phyloP scores from a whole-genome alignment of 2,888 invertebrate genomes.

The Nephrotoma appendiculata region DNA sequence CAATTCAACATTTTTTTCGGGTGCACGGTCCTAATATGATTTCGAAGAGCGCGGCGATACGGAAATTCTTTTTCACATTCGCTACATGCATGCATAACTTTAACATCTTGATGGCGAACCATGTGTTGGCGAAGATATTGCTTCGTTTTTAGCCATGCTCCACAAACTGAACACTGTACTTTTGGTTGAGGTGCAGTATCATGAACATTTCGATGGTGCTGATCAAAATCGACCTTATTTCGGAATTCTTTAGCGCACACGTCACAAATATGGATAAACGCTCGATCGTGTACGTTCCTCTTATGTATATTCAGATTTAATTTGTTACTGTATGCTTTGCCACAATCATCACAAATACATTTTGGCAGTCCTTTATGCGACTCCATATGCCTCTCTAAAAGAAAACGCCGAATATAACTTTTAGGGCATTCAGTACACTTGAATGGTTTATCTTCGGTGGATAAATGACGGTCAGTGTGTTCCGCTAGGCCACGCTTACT shows the following conservation, averaged over 20 bases:
- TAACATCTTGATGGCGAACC: constrained; percentile 23
- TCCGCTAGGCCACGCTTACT: constrained; percentile 14
- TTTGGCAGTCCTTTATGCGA: constrained; percentile 14
- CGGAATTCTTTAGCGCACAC: constrained; percentile 30
- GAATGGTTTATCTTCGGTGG: constrained; percentile 11
- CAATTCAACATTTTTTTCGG: constrained; percentile 24
- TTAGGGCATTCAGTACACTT: constrained; percentile 17
- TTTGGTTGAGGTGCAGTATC: constrained; percentile 24
- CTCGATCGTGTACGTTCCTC: constrained; percentile 15
- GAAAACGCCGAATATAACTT: constrained; percentile 15
- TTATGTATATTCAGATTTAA: constrained; percentile 20
- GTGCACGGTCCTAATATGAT: constrained; percentile 28
- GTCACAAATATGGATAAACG: constrained; percentile 12
- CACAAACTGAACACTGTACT: constrained; percentile 27
- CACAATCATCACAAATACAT: constrained; percentile 24
- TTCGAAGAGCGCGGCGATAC: constrained; percentile 21
- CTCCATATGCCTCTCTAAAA: constrained; percentile 16
- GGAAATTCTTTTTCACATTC: constrained; percentile 22
- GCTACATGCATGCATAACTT: constrained; percentile 22
- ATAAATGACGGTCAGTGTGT: constrained; percentile 15
- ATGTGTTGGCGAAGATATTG: constrained; percentile 28
- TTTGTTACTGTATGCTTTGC: constrained; percentile 17
- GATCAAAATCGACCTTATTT: constrained; percentile 24
- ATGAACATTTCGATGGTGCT: constrained; percentile 22
- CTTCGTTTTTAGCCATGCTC: constrained; percentile 28